phyloP scores from a whole-genome alignment of 2,113 vertebrate genomes.

The Hippocampus barbouri region DNA sequence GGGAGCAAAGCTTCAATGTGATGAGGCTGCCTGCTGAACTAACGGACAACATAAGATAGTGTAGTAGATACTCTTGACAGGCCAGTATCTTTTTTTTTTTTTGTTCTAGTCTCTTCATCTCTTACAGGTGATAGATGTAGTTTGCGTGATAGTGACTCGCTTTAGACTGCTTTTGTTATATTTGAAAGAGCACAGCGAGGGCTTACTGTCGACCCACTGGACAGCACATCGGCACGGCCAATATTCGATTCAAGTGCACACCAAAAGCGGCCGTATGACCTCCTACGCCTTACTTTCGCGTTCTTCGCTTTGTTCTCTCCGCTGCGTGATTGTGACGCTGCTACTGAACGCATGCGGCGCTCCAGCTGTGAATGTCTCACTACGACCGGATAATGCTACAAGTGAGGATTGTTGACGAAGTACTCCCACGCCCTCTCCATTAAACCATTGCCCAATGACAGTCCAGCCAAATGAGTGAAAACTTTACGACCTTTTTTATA shows the following conservation, averaged over 20 bases:
- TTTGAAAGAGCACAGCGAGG: slow-evolving; percentile 66
- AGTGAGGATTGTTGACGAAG: neutral
- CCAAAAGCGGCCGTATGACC: neutral
- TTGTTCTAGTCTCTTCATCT: slow-evolving; percentile 47
- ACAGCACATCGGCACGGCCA: slow-evolving; percentile 34
- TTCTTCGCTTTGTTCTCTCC: neutral
- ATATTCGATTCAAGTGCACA: neutral
- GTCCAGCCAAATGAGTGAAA: neutral
- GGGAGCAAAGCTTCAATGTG: slow-evolving; percentile 29
- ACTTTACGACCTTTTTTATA: neutral
- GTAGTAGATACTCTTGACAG: slow-evolving; percentile 51
- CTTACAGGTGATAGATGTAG: slow-evolving; percentile 35
- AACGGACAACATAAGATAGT: slow-evolving; percentile 49
- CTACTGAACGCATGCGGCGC: neutral
- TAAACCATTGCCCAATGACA: neutral
- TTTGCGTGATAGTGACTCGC: slow-evolving; percentile 23
- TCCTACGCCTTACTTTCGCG: neutral
- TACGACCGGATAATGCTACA: neutral
- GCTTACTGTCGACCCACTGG: slow-evolving; percentile 50
- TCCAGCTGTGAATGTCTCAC: neutral
- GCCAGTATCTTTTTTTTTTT: slow-evolving; percentile 62
- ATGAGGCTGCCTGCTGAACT: slow-evolving; percentile 29
- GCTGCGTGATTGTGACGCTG: neutral
- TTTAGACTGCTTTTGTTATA: slow-evolving; percentile 58
- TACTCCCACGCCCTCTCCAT: neutral